Evolutionary conservation across 1,140 invertebrate species (phyloP).

Genomic region (Drosophila nannoptera): DNA sequence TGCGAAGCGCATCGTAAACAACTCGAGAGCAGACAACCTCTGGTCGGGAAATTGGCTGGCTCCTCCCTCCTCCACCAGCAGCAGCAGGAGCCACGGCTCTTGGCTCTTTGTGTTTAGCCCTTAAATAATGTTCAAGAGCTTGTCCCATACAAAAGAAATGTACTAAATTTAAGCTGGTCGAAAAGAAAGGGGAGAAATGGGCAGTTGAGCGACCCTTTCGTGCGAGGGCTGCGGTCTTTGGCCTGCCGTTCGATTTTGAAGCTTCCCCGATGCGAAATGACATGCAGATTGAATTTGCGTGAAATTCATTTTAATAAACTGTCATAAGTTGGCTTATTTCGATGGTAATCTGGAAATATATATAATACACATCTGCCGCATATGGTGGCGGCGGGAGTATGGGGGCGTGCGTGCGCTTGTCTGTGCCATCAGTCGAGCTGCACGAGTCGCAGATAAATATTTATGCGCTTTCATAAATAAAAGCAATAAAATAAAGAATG

Average conservation of each 20-base stretch:
- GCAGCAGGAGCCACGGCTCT: slow-evolving; percentile 25
- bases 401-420: slow-evolving; percentile 20
- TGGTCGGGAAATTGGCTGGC: slow-evolving; percentile 21
- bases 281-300: slow-evolving; percentile 66
- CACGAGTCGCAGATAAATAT: slow-evolving; percentile 63
- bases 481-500: slow-evolving; percentile 32
- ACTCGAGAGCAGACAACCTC: slow-evolving; percentile 26
- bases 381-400: slow-evolving; percentile 12
- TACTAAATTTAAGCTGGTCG: slow-evolving; percentile 17
- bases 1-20: slow-evolving; percentile 8
- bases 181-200: background rate
- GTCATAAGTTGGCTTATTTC: slow-evolving; percentile 50
- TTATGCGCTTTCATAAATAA: slow-evolving; percentile 71
- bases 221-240: slow-evolving; percentile 6
- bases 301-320: slow-evolving; percentile 71
- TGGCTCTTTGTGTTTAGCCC: slow-evolving; percentile 28
- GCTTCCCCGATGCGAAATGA: slow-evolving; percentile 11
- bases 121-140: slow-evolving; percentile 50
- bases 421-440: slow-evolving; percentile 36
- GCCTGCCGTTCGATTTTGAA: background rate
- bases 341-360: slow-evolving; percentile 67
- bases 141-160: slow-evolving; percentile 14
- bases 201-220: slow-evolving; percentile 21
- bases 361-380: slow-evolving; percentile 39
- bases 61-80: background rate